Conservation (phyloP, 2,113 vertebrate species). For the Cochlearius cochlearius region DNA sequence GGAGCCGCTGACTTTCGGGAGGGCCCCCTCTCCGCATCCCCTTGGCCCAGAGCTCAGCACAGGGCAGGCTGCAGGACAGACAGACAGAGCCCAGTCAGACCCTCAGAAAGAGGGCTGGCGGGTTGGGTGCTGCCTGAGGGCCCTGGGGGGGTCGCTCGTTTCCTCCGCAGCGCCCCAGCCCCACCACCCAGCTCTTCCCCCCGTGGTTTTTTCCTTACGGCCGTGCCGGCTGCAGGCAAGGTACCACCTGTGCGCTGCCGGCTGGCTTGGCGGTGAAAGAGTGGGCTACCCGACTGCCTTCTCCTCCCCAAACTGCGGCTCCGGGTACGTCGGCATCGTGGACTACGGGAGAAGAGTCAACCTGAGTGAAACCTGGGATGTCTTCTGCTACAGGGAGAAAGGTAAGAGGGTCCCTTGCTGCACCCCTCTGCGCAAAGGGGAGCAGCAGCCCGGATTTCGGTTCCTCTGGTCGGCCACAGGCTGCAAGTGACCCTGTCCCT, state of each 20-base stretch:
- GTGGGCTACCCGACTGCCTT: constrained; percentile 89
- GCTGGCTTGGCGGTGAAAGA: constrained; percentile 82
- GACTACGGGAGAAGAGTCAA: constrained; percentile 86
- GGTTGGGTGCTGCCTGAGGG: neutral
- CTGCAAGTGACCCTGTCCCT: neutral
- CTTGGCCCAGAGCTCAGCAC: neutral
- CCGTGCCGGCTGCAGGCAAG: constrained; percentile 73
- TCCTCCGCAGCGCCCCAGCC: fast-evolving
- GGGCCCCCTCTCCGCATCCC: fast-evolving
- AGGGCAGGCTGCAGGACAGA: neutral
- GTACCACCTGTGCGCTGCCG: constrained; percentile 84
- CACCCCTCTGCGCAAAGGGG: neutral
- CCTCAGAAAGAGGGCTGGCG: neutral
- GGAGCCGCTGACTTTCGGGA: neutral
- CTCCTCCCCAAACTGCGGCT: constrained; percentile 84
- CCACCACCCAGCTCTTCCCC: neutral
- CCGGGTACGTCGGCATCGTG: constrained; percentile 86
- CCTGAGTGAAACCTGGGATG: constrained; percentile 87
- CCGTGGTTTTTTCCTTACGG: neutral
- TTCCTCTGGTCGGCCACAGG: neutral
- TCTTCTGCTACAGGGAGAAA: constrained; percentile 91
- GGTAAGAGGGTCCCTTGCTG: constrained; percentile 68
- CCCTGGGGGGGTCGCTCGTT: fast-evolving
- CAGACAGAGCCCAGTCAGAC: neutral
- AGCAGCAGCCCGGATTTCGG: neutral